Conservation (phyloP, 2,113 vertebrate genomes). For the Dolichotis patagonum region DNA sequence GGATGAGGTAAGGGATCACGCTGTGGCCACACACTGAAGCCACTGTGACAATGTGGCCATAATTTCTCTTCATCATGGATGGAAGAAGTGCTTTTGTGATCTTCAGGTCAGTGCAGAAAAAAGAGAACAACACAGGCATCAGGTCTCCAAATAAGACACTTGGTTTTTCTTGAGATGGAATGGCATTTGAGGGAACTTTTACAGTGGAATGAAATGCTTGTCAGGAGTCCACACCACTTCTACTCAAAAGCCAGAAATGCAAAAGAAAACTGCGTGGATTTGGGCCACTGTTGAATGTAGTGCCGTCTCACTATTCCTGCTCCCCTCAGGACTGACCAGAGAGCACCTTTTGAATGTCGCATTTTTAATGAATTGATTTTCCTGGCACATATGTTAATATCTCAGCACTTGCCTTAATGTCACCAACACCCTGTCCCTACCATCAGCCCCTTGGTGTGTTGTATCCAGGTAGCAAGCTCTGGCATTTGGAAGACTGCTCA, state of each 20-base stretch:
- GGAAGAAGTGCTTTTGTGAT: conserved; percentile 81
- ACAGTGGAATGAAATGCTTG: neutral
- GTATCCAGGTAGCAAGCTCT: neutral
- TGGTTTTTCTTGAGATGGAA: conserved; percentile 13
- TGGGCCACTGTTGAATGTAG: neutral
- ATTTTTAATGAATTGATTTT: neutral
- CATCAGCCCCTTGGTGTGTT: neutral
- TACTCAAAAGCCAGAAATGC: neutral
- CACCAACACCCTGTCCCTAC: neutral
- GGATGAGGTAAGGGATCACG: conserved; percentile 76
- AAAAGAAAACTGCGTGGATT: neutral
- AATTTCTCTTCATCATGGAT: conserved; percentile 78
- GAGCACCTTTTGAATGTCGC: no score
- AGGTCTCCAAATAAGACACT: neutral
- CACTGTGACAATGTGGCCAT: conserved; percentile 80
- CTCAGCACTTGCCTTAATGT: neutral
- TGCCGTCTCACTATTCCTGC: neutral
- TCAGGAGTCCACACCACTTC: neutral
- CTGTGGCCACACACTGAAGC: conserved; percentile 74
- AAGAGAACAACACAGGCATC: conserved; percentile 26
- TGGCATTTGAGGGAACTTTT: neutral
- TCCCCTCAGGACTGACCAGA: neutral
- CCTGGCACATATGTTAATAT: neutral
- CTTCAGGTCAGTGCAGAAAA: conserved; percentile 56
- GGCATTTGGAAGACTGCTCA: neutral